Base-by-base conservation (phyloP, 2,797 vertebrate species). In the Argentina silus region DNA sequence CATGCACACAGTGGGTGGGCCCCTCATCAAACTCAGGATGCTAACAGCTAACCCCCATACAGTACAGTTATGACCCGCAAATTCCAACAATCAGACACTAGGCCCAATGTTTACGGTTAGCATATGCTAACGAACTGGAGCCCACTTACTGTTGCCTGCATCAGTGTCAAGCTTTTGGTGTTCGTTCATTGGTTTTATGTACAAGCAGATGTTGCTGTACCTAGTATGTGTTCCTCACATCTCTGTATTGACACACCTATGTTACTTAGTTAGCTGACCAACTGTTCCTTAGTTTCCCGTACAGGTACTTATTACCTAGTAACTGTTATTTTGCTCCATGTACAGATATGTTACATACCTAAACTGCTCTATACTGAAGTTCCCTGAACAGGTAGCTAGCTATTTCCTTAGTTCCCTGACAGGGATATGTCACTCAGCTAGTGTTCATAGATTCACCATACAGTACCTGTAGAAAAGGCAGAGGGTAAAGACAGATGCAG, bases 1-100 rank as follows among this genome's bases (percentile, higher is more conserved):
- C 79, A 69, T 64, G 72, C n/a, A 59, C 91, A 36, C 81, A 82
- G 85, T 93, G 91, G 88, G 91, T 92, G 91, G 91, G 86, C 91
- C 81, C 78, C 23, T 83, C 74, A 81, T 91, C 90, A 83, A 82
- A 77, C 82, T 82, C 83, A 85, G 82, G 80, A 91, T 88, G 89
- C 89, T 90, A 90, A 90, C 86, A 83, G 88, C 78, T 83, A 51
- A n/a, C 19, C 21, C 50, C 65, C 14, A n/a, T 44, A 14, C 14
- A 15, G 60, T 81, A 81, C 86, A 84, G 85, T 81, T 85, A 81
- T 80, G 66, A 65, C 45, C 81, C 81, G 78, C 83, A 80, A 61
- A 79, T 79, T 53, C 81, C 83, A 82, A 79, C 84, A 81, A 80
- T 77, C 82, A 73, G 79, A 59, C 19, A 11, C 56, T 27, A 12